Base-by-base conservation (phyloP, 2,113 vertebrate genomes). In the Crypturellus undulatus region DNA sequence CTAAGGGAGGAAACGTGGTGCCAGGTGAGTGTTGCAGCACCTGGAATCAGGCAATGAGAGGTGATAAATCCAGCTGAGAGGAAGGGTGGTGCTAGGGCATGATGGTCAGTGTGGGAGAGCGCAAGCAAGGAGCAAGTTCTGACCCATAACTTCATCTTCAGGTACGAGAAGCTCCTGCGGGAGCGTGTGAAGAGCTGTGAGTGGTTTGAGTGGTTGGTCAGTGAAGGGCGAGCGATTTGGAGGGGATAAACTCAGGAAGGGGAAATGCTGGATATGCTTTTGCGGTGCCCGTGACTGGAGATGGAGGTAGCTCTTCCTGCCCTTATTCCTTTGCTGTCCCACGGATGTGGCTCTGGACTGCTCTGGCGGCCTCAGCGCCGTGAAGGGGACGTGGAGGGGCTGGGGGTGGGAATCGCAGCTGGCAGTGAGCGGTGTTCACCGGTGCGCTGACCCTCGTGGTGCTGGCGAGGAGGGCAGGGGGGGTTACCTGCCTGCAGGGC, bases 241-340 rank as follows among this genome's bases (percentile, higher is more conserved):
- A 58, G 0, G 6, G 64, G 81, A 24, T 60, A 9, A 3, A 1
- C 19, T 45, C 1, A 1, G 24, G 26, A 54, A 12, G 0, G 42
- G 51, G 75, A 60, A 36, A 40, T 65, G 28, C 0, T 59, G 32
- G 24, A 2, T 17, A 18, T n/a, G 49, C 62, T 79, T 56, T 63
- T 36, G 45, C 63, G 38, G 47, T 36, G 64, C 40, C 2, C 52
- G 68, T 60, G 45, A 16, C 24, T 82, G 52, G 34, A 79, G 47
- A 68, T 36, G 15, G 34, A 14, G 11, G 6, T 11, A 5, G 2
- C 8, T 69, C 4, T 73, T 34, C 19, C 24, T 20, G 22, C 2
- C 10, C 25, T 58, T 0, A 0, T 62, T 70, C 17, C n/a, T 86
- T 15, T 4, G 3, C 7, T 62, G 1, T 58, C 3, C 13, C 28